Evolutionary conservation across 2,797 vertebrate genomes (phyloP), one percentile per base, ranked within the genome.

Genomic region (Myripristis murdjan): DNA sequence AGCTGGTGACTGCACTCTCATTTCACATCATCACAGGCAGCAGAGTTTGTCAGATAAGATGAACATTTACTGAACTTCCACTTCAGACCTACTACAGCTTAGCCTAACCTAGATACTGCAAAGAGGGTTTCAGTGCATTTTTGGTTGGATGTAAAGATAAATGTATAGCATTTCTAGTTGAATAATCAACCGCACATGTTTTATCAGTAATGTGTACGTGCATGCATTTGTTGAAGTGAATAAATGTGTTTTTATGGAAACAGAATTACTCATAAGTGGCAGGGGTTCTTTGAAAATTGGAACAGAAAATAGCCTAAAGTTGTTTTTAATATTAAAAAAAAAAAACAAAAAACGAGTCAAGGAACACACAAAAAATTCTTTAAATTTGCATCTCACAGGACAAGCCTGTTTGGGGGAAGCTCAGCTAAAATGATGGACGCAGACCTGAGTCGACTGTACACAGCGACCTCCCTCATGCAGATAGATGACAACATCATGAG

Each of bases 401-500:
- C 96, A 77, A 95, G 93, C 70, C 93, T 99, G 56, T 98, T 99
- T 79, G 94, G 94, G 56, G 95, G 90, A 37, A 94, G 72, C 87
- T 92, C 69, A 1, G 83, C 74, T 71, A 96, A 95, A 93, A 89
- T 95, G 86, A 85, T 95, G 48, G 96, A 98, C 48, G 89, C 94
- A 0, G 97, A 98, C 83, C 81, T 98, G 49, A 95, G 95, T 85
- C 95, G 94, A 37, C 93, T 99, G 11, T 98, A 95, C 77, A 98
- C 96, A 2, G 97, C 98, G 16, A 99, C 98, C 0, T 99, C 98
- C n/a, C 96, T 99, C 71, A 99, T 97, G 96, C 98, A 99, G 93
- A 99, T 99, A 0, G 98, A 99, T n/a, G 98, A 99, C 86, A 97
- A 93, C 0, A 93, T 99, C 87, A 99, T 99, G 98, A 97, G 98